Evolutionary conservation across 92 coral and sea anemone species (phyloP), one percentile per base, ranked within the genome.

Genomic region (Porites divaricata): DNA sequence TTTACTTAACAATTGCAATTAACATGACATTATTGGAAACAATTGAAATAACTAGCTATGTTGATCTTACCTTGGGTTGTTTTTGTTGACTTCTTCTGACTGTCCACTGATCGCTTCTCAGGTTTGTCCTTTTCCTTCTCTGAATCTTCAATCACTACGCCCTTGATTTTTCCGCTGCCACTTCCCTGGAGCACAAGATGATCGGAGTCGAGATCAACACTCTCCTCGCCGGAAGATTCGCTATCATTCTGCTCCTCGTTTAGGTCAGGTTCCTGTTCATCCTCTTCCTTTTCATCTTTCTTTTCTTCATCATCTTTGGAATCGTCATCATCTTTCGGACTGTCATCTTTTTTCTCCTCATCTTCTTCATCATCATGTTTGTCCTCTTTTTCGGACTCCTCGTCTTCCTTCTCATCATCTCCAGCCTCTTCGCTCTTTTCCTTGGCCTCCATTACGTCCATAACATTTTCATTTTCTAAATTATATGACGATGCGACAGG

Each of bases 101-200:
- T 72, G 5, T 62, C 78, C 35, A 82, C 61, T 6, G 86, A 72
- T 72, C 86, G 78, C 79, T 82, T 82, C 25, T 82, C 86, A 6
- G 79, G 86, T 72, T 89, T 83, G 28, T 90, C 88, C 50, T 83
- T 79, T 35, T 88, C 87, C 67, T 85, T 85, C 56, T 85, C 83
- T 23, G 86, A 70, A 48, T 88, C 92, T 14, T 91, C 94, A 22
- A 88, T 63, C 62, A 83, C 78, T 3, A 91, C 89, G 12, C 92
- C 94, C 53, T 84, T 79, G 41, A 84, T 88, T 76, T 88, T 91
- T 17, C 94, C 94, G 52, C 56, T 67, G 25, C 94, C 94, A 22
- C 87, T 79, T 64, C 93, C 93, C 63, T 87, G 90, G 74, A 90
- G 88, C 63, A 90, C 88, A 54, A 90, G 82, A 28, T 90, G 87